phyloP scores from a whole-genome alignment of 2,113 vertebrate species.

The Todiramphus saurophagus region DNA sequence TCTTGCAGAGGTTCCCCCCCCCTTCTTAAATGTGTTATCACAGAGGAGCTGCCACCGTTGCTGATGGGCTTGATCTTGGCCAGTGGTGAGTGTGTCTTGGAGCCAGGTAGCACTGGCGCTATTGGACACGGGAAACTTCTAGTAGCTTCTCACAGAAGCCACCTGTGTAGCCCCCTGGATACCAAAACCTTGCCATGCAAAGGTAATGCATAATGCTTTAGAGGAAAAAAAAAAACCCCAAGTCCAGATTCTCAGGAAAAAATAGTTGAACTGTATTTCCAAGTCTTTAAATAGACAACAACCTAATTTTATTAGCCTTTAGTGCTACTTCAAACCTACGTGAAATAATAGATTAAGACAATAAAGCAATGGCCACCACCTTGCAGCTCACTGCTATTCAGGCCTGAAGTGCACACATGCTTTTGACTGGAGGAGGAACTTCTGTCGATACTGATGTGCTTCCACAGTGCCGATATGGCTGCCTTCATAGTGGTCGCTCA shows the following conservation, averaged over 20 bases:
- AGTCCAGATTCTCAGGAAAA: background rate
- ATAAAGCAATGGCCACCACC: background rate
- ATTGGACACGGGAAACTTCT: background rate
- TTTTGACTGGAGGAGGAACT: background rate
- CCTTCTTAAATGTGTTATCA: background rate
- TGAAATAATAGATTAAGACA: background rate
- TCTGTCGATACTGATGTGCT: background rate
- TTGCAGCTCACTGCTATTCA: background rate
- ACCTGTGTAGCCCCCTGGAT: background rate
- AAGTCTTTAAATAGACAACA: background rate
- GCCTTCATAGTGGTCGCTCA: background rate
- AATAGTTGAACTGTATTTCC: background rate
- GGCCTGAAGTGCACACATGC: background rate
- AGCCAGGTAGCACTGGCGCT: background rate
- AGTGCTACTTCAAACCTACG: background rate
- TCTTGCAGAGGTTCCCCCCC: background rate
- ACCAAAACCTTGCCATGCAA: background rate
- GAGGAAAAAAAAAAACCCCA: background rate
- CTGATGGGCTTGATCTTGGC: background rate
- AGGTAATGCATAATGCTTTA: background rate
- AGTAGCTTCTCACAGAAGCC: background rate
- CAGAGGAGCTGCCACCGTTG: background rate
- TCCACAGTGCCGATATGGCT: accelerated
- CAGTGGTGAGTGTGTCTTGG: background rate
- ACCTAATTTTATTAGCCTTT: background rate